These are phyloP conservation scores for Agrochola lychnidis DNA, from an alignment of 2,888 invertebrate species.

Conservation along the genomic window DNA sequence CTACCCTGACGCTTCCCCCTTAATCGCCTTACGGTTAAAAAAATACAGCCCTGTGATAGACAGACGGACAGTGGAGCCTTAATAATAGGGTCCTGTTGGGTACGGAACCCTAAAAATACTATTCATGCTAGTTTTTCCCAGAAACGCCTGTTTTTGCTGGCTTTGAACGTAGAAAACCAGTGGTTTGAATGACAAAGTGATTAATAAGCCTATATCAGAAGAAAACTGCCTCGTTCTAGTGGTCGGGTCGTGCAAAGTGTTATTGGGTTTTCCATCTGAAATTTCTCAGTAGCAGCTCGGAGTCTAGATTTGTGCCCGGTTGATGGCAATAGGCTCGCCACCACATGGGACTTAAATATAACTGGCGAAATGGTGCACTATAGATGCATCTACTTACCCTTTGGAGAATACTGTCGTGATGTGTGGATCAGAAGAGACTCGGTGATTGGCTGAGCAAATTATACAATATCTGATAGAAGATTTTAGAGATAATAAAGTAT, in stretches of 20 bases:
- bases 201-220: not conserved
- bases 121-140: not conserved
- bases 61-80: not conserved
- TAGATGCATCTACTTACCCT: not conserved
- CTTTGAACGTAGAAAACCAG: not conserved
- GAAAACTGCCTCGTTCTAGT: not conserved
- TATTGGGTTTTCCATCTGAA: not conserved
- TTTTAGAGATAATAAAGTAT: conserved; percentile 27
- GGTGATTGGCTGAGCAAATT: not conserved
- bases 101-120: not conserved
- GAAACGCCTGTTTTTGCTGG: not conserved
- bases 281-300: too few species aligned
- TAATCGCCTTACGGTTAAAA: not conserved
- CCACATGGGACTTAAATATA: not conserved
- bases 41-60: not conserved
- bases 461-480: not conserved
- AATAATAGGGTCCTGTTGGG: not conserved
- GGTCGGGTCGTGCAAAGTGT: not conserved
- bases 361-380: not conserved
- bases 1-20: too few species aligned
- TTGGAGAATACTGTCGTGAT: not conserved
- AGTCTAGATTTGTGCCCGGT: too few species aligned
- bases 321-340: not conserved
- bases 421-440: not conserved
- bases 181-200: not conserved